A percentile compares a stretch with the other conserved stretches of the same genome.
Evolutionary conservation across 2,113 vertebrate species (phyloP).

Genomic region (Emydocephalus ijimae): DNA sequence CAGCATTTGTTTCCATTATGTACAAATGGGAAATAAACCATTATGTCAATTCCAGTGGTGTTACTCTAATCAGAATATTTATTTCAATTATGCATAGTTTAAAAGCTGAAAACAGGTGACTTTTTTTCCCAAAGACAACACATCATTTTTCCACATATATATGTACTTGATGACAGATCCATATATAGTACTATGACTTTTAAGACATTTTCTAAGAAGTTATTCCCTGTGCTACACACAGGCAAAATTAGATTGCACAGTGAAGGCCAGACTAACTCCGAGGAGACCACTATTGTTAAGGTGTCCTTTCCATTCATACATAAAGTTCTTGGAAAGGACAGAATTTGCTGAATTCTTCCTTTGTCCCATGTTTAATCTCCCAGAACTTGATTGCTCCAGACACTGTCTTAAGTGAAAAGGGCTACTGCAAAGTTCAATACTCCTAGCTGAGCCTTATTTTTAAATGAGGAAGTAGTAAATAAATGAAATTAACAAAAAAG

Average conservation of each 20-base stretch:
- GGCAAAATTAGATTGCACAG: background rate
- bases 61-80: background rate
- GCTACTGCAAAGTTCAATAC: background rate
- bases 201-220: background rate
- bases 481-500: background rate
- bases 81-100: background rate
- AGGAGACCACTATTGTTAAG: background rate
- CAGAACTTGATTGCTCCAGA: background rate
- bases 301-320: background rate
- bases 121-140: background rate
- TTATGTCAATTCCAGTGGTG: background rate
- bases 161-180: background rate
- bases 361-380: background rate
- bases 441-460: background rate
- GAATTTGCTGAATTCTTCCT: background rate
- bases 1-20: background rate
- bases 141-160: background rate
- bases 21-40: background rate
- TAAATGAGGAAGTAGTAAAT: background rate
- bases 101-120: background rate
- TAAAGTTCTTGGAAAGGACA: background rate
- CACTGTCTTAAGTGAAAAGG: background rate
- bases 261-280: background rate
- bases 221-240: background rate
- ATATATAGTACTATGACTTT: background rate